These are phyloP conservation scores for Galendromus occidentalis DNA, from an alignment of 1,140 invertebrate genomes.

Conservation along the genomic window DNA sequence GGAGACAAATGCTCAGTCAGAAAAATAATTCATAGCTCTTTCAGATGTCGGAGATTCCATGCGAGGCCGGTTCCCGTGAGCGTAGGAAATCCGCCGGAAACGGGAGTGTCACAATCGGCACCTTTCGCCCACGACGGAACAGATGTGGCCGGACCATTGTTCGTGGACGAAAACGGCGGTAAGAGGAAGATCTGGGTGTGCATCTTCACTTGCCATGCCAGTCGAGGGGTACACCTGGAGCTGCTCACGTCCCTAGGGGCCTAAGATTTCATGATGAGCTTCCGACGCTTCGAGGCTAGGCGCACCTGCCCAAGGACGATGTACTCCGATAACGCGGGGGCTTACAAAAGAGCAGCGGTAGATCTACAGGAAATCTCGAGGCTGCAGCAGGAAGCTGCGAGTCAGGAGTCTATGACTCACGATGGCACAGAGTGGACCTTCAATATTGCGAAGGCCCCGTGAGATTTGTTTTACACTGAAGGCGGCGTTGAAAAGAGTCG, in stretches of 20 bases:
- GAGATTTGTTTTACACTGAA: neutral
- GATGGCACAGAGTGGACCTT: constrained; percentile 1
- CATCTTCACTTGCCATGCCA: constrained; percentile 4
- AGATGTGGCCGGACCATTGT: too few relatives aligned
- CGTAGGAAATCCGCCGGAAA: too few relatives aligned
- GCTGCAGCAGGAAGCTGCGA: neutral
- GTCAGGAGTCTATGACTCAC: neutral
- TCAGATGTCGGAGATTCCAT: too few relatives aligned
- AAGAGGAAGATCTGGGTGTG: neutral
- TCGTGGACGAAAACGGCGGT: too few relatives aligned
- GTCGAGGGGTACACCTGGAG: constrained; percentile 10
- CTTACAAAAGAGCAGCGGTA: neutral
- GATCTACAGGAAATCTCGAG: neutral
- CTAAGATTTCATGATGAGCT: neutral
- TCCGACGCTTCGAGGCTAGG: constrained; percentile 6
- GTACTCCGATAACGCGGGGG: constrained; percentile 11
- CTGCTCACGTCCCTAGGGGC: neutral
- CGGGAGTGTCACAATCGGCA: too few relatives aligned
- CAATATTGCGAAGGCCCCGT: neutral
- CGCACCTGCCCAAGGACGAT: neutral
- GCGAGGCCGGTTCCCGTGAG: too few relatives aligned
- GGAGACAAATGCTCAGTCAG: too few relatives aligned
- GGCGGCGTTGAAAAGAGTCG: neutral
- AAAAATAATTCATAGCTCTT: too few relatives aligned
- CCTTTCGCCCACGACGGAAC: too few relatives aligned